Percentiles rank a stretch among this genome's conserved stretches.
Evolutionary conservation across 2,888 invertebrate species (phyloP).

Genomic region (Eubasilissa splendida): DNA sequence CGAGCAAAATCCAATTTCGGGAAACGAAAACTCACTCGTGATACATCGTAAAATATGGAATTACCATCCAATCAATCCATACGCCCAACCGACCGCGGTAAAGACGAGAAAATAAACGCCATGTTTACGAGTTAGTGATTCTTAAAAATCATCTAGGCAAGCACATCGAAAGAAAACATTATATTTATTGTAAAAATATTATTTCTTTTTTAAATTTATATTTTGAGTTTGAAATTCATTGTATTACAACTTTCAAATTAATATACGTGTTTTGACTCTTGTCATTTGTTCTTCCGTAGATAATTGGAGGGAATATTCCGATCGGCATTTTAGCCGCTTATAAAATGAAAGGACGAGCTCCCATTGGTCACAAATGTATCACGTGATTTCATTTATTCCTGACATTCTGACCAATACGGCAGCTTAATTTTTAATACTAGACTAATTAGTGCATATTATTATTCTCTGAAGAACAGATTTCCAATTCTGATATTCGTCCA

Average conservation of each 20-base stretch:
- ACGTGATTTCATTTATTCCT: too few species aligned
- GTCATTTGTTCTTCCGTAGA: background rate
- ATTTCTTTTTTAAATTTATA: background rate
- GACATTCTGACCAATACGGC: too few species aligned
- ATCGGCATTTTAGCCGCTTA: background rate
- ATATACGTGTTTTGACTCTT: background rate
- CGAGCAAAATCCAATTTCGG: constrained; percentile 46
- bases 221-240: too few species aligned
- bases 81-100: constrained; percentile 50
- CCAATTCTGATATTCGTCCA: too few species aligned
- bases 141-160: background rate
- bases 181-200: background rate
- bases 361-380: too few species aligned
- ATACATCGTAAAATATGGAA: constrained; percentile 38
- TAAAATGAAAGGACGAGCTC: too few species aligned
- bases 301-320: constrained; percentile 1
- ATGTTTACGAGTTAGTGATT: constrained; percentile 43
- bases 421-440: too few species aligned
- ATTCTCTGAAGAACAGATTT: too few species aligned
- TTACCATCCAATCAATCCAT: constrained; percentile 26
- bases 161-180: too few species aligned
- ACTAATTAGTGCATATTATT: too few species aligned
- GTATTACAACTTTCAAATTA: too few species aligned
- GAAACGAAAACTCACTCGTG: constrained; percentile 35
- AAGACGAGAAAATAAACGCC: constrained; percentile 51